Base-by-base conservation (phyloP, 2,797 vertebrate genomes). In the Tapera naevia region DNA sequence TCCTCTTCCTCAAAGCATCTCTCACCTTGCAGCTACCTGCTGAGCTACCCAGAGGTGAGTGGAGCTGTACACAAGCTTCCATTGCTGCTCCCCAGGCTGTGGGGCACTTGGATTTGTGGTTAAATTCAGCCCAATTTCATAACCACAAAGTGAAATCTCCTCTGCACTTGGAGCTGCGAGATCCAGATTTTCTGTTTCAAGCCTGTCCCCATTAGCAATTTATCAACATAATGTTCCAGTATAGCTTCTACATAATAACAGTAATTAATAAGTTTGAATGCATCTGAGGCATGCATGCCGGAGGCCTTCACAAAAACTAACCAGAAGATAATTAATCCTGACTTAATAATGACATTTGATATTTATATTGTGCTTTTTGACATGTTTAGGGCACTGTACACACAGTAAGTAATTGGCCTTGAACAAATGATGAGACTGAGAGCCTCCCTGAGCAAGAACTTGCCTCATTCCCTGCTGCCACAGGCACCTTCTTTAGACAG, bases 241-340 rank as follows among this genome's bases (percentile, higher is more conserved):
- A 4, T 54, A 93, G 91, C 69, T 88, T 91, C 37, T 73, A 67
- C 75, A 60, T 88, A 92, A 93, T 79, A 80, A 82, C 56, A 85
- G 84, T 46, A 95, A 88, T 95, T 88, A 95, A 56, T 74, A 93
- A 79, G 28, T 93, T 85, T 62, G 81, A 86, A 85, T 46, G 71
- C 67, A 62, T 61, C 61, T 27, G 83, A 88, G 33, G 76, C 7
- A 9, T 10, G 50, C 56, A 13, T 45, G 93, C 94, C 65, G 5
- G 53, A 94, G 91, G 88, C 78, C n/a, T 92, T 88, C 66, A 33
- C 62, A 89, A 81, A 89, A 94, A 78, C 4, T 64, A 86, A 70
- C 50, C 76, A 80, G 78, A 66, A 78, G 84, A 73, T 83, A 96
- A 96, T 91, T 95, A 96, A 95, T 81, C 66, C 86, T 86, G 33